A percentile compares a stretch with the other conserved stretches of the same genome.
phyloP scores from a whole-genome alignment of 1,140 invertebrate genomes.

The Campoletis sonorensis region DNA sequence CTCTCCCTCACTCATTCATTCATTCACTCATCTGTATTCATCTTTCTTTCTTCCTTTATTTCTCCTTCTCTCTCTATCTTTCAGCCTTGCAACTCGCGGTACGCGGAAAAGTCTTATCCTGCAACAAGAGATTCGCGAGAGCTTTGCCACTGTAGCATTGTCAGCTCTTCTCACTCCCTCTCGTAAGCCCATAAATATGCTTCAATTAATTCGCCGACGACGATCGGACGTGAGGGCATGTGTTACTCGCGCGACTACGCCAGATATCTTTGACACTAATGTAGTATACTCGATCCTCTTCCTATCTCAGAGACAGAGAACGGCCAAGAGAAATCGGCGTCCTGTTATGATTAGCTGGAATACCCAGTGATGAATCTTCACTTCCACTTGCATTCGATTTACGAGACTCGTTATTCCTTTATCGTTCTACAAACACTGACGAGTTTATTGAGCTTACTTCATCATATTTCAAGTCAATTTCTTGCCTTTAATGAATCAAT shows the following conservation, averaged over 20 bases:
- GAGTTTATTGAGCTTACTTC: too few relatives aligned
- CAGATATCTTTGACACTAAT: slow-evolving; percentile 35
- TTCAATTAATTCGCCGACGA: slow-evolving; percentile 54
- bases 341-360: background rate
- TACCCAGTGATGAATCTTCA: background rate
- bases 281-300: slow-evolving; percentile 15
- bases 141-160: background rate
- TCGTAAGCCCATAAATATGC: slow-evolving; percentile 49
- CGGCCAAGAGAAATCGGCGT: background rate
- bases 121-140: slow-evolving; percentile 1
- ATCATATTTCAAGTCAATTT: too few relatives aligned
- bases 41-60: background rate
- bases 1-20: background rate
- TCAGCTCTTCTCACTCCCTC: background rate
- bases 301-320: background rate
- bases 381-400: background rate
- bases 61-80: background rate
- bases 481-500: too few relatives aligned
- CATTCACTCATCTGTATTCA: slow-evolving; percentile 31
- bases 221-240: slow-evolving; percentile 44
- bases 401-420: background rate
- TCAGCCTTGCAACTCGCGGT: background rate
- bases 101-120: slow-evolving; percentile 21
- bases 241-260: slow-evolving; percentile 16
- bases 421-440: too few relatives aligned